Evolutionary conservation across 2,797 vertebrate genomes (phyloP).

Genomic region (Chaunax sp.): DNA sequence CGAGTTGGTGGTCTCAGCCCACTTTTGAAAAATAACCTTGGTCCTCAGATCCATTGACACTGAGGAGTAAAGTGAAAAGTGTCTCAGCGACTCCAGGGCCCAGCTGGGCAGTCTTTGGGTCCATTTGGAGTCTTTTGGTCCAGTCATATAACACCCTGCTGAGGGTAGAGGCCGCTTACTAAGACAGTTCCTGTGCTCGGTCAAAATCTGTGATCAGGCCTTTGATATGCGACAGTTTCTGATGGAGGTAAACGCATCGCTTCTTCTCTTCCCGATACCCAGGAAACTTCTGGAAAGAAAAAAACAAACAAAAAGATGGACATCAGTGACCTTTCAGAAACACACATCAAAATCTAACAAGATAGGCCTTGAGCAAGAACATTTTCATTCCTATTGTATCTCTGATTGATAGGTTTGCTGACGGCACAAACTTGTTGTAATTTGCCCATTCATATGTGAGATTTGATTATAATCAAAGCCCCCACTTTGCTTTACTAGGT

Average conservation of each 20-base stretch:
- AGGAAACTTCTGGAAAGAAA: slow-evolving; percentile 83
- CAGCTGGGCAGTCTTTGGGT: slow-evolving; percentile 65
- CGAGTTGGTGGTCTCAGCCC: slow-evolving; percentile 76
- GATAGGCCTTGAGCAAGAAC: background rate
- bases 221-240: slow-evolving; percentile 93
- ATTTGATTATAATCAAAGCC: background rate
- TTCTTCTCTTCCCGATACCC: slow-evolving; percentile 89
- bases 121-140: slow-evolving; percentile 77
- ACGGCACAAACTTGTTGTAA: background rate
- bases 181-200: slow-evolving; percentile 77
- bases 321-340: slow-evolving; percentile 11
- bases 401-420: too few relatives aligned
- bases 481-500: background rate
- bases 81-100: slow-evolving; percentile 61
- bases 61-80: slow-evolving; percentile 78
- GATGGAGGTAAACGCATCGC: slow-evolving; percentile 88
- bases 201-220: slow-evolving; percentile 88
- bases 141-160: slow-evolving; percentile 52
- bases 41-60: slow-evolving; percentile 61
- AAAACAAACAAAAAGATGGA: background rate
- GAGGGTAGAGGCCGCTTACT: slow-evolving; percentile 55
- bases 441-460: background rate
- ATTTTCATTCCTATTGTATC: background rate
- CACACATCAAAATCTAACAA: background rate
- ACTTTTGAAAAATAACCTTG: slow-evolving; percentile 56